Evolutionary conservation across 1,140 invertebrate species (phyloP).

Genomic region (Diorhabda carinulata): DNA sequence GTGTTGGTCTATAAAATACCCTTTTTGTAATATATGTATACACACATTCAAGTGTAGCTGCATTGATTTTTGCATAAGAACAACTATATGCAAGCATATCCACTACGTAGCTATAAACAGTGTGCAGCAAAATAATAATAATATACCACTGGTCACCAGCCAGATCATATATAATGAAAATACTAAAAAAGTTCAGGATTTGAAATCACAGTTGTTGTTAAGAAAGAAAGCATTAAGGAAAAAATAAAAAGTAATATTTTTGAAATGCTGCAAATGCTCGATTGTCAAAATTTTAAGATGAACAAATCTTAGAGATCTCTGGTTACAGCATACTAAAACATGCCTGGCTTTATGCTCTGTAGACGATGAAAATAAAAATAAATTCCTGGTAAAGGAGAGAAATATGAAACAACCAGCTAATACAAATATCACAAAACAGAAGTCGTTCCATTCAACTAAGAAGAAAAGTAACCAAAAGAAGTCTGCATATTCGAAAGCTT

Average conservation of each 20-base stretch:
- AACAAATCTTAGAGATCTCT: neutral
- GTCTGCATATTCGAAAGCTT: too few species aligned
- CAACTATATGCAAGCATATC: slow-evolving; percentile 16
- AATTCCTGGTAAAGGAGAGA: neutral
- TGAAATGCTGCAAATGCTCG: neutral
- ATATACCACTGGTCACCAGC: neutral
- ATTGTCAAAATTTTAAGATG: neutral
- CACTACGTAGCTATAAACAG: slow-evolving; percentile 11
- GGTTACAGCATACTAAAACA: neutral
- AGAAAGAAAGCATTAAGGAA: neutral
- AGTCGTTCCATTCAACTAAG: neutral
- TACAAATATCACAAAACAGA: neutral
- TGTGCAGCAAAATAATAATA: too few species aligned
- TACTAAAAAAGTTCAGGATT: neutral
- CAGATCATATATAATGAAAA: neutral
- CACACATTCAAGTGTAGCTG: slow-evolving; percentile 10
- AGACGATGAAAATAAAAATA: neutral
- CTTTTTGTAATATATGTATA: slow-evolving; percentile 14
- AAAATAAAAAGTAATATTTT: neutral
- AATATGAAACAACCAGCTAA: neutral
- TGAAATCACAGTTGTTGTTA: neutral
- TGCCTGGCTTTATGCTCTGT: neutral
- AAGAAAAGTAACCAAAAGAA: neutral
- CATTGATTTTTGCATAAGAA: slow-evolving; percentile 7
- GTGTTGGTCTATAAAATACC: slow-evolving; percentile 10